Base-by-base conservation (phyloP, 2,888 invertebrate species). In the Orchesellides sinensis region DNA sequence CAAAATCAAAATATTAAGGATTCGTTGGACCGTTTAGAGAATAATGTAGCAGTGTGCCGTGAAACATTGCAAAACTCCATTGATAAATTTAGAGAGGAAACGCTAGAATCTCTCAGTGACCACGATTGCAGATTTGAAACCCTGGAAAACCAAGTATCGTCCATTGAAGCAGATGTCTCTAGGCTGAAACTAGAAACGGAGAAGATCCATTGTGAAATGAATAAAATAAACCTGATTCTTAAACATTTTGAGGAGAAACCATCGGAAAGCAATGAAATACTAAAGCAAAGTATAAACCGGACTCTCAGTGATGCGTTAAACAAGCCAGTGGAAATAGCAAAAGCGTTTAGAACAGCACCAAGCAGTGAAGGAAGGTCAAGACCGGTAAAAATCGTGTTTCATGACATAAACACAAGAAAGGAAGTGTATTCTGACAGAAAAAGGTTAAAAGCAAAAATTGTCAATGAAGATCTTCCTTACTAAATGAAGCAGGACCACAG, bases 211-310 rank as follows among this genome's bases (percentile, higher is more conserved):
- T 59, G 59, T 59, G 59, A 4, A 59, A 6, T 59, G 59, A 59
- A 59, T 5, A 59, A 59, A 59, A 3, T 59, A 21, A 59, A 59
- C 29, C 27, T 59, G 27, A 59, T 59, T 12, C 25, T 59, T 12
- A 6, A 27, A 2, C 25, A 59, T 12, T 27, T 25, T 4, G 5
- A 4, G 4, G 29, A 27, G 5, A n/a, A 8, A 6, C 27, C 59
- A 4, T 12, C 12, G 8, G 59, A 59, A 21, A 8, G 14, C 3
- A 6, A 6, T 1, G 1, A 8, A 27, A 3, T 12, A 5, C 25
- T 27, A 2, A 6, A 59, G 3, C 2, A 8, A 14, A 59, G 14
- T 8, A 27, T 59, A 5, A 59, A 1, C 27, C 25, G n/a, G 6
- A 2, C 21, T 27, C 8, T 29, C 19, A 19, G 23, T 2, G 3